Base-by-base conservation (phyloP, 2,113 vertebrate species). In the Colius striatus region DNA sequence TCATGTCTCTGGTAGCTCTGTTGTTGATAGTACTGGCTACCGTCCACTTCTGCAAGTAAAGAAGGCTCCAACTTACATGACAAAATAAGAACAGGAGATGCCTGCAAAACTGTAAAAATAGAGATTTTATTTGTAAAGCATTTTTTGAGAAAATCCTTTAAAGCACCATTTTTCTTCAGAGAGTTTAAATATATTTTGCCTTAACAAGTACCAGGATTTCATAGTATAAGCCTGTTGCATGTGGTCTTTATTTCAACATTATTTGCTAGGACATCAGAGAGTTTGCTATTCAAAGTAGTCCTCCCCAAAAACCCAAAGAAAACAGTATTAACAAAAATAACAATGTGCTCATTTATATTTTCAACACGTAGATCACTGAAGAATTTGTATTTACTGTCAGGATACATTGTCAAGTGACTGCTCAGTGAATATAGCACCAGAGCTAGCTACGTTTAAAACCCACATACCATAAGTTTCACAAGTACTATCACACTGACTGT, bases 61-160 rank as follows among this genome's bases (percentile, higher is more conserved):
- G 43, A 9, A 73, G 15, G 14, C n/a, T 66, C 27, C 17, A 76
- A 54, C 47, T 68, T 26, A 36, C 29, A 21, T 6, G 47, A 58
- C 19, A 89, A 80, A 92, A 53, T 41, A 72, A 93, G 51, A 94
- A 27, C 16, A 91, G 29, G 21, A 90, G 41, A 71, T 60, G 11
- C 30, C 25, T 74, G 36, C 27, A 75, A 67, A 72, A 21, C 27
- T 89, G 71, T 57, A 92, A 96, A 97, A 96, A 94, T 32, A 93
- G n/a, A 77, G 7, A 26, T 83, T 96, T 96, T 95, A 96, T 96
- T 97, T 82, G 50, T 51, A 86, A 87, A 80, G 22, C 7, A 15
- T 72, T 38, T 77, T 77, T 62, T 45, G 16, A 84, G 53, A 84
- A 85, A 78, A 65, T 29, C 1, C 60, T 77, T 80, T 77, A 38